Base-by-base conservation (phyloP, 2,888 invertebrate genomes). In the Ischnura elegans region DNA sequence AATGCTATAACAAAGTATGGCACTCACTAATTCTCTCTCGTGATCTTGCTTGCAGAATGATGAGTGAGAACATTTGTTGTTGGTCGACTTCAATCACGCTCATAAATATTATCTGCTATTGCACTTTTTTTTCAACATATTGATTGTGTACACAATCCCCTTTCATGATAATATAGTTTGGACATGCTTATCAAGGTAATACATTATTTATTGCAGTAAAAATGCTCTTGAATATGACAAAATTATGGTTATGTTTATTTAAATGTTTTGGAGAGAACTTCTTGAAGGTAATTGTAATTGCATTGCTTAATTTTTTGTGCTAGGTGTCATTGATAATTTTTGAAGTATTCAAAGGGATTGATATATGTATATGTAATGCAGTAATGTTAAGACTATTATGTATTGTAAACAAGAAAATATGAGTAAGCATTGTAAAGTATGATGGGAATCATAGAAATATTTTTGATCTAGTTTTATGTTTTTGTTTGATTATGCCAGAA, bases 1-100 rank as follows among this genome's bases (percentile, higher is more conserved):
- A 87, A 61, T 90, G 43, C 90, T 61, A 90, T 55, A 55, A 25
- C 36, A 61, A 42, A 61, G 51, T 90, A 90, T 90, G 90, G 90
- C 90, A 90, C 90, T 90, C 43, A 61, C 76, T 90, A 55, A 90
- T 55, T 90, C 51, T 90, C n/a, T 61, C 43, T 43, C 43, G 43
- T 90, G 90, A 61, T 90, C 90, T 61, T 90, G 61, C 61, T 61
- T 90, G 25, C 36, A 90, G 55, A 90, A 42, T 43, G 25, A 25
- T 43, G 46, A 46, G 46, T 42, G 42, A 51, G 61, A 87, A 61
- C n/a, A 55, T 13, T 8, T 76, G 19, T 61, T 90, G 19, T 76
- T 61, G 61, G 61, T 76, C 76, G 36, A 61, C 47, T 21, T 87
- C 55, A 29, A 55, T 10, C 51, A 51, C 51, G 25, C 61, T 90